Conservation (phyloP, 2,113 vertebrate genomes). For the Sinocyclocheilus maitianheensis region DNA sequence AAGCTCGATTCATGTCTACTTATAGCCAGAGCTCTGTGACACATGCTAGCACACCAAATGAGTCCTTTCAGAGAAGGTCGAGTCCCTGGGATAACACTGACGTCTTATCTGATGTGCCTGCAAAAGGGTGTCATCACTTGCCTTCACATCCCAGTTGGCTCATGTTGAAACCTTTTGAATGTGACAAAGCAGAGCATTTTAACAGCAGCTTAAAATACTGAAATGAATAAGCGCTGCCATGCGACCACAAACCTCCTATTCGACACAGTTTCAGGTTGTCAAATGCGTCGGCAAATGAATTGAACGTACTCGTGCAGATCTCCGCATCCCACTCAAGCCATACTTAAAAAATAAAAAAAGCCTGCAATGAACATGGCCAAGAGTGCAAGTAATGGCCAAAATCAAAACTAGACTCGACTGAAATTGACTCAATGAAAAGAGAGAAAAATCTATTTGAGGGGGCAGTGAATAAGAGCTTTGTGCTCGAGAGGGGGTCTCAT, state of each 20-base stretch:
- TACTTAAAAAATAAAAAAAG: background rate
- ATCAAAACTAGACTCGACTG: conserved; percentile 7
- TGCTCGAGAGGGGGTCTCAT: background rate
- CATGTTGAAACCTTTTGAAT: conserved; percentile 7
- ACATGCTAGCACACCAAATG: conserved; percentile 18
- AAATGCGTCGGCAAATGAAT: background rate
- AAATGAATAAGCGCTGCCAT: background rate
- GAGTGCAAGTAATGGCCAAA: background rate
- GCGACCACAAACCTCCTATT: background rate
- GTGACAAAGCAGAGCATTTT: conserved; percentile 12
- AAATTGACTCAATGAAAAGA: conserved; percentile 9
- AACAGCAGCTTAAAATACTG: conserved; percentile 11
- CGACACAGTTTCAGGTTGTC: background rate
- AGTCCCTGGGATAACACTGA: conserved; percentile 32
- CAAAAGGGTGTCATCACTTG: conserved; percentile 25
- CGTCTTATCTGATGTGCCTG: conserved; percentile 47
- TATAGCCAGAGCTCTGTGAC: conserved; percentile 11
- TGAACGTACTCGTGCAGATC: background rate
- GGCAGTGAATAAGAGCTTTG: background rate
- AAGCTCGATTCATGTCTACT: background rate
- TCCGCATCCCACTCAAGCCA: background rate
- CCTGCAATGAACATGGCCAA: background rate
- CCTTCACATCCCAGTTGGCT: background rate
- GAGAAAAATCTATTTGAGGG: conserved; percentile 9
- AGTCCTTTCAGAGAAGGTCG: conserved; percentile 34